These are phyloP conservation scores for Proterorhinus semilunaris DNA, from an alignment of 2,113 vertebrate genomes.

Conservation along the genomic window DNA sequence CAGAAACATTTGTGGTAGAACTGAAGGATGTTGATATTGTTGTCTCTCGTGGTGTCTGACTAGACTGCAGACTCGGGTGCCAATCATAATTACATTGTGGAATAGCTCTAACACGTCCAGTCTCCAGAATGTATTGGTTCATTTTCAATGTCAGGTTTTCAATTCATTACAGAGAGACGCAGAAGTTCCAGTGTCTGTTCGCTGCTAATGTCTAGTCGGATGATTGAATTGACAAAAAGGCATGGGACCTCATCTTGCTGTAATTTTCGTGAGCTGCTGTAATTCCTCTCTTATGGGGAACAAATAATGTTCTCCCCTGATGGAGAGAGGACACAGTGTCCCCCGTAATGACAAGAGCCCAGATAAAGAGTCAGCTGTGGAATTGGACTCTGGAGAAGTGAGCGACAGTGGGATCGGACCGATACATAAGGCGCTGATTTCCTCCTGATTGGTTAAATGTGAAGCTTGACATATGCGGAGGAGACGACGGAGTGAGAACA, in stretches of 20 bases:
- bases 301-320: slow-evolving; percentile 15
- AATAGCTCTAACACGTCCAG: slow-evolving; percentile 1
- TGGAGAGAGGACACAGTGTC: slow-evolving; percentile 6
- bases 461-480: slow-evolving; percentile 2
- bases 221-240: slow-evolving; percentile 14
- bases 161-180: background rate
- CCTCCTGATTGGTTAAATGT: slow-evolving; percentile 12
- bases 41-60: background rate
- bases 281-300: background rate
- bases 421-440: background rate
- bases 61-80: slow-evolving; percentile 1
- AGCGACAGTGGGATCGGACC: background rate
- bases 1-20: background rate
- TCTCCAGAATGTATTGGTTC: background rate
- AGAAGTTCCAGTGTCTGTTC: background rate
- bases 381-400: slow-evolving; percentile 12
- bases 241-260: slow-evolving; percentile 10
- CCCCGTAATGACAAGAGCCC: slow-evolving; percentile 10
- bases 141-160: slow-evolving; percentile 31
- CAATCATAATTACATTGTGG: slow-evolving; percentile 3
- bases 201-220: background rate
- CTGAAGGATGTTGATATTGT: background rate
- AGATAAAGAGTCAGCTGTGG: slow-evolving; percentile 15
- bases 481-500: slow-evolving; percentile 9
- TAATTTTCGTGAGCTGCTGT: slow-evolving; percentile 4